Conservation (phyloP, 2,888 invertebrate genomes). For the Leptogaster cylindrica region DNA sequence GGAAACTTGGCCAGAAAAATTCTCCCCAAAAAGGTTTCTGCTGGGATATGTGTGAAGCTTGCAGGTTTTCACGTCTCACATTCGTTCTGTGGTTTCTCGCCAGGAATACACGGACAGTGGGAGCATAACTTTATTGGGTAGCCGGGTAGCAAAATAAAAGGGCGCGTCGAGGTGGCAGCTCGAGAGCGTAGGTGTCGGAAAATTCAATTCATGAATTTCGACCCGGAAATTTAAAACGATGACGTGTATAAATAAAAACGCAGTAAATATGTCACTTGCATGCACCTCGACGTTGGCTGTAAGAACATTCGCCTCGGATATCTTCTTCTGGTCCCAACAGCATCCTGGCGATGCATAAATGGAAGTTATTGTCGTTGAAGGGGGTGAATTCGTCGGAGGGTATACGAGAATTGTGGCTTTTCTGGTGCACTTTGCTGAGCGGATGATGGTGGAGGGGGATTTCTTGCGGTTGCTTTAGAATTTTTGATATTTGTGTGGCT, state of each 20-base stretch:
- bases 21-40: too few relatives aligned
- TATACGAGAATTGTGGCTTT: neutral
- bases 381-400: neutral
- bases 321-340: slow-evolving; percentile 3
- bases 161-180: slow-evolving; percentile 7
- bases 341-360: slow-evolving; percentile 6
- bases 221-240: slow-evolving; percentile 36
- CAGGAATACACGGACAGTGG: neutral
- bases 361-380: slow-evolving; percentile 8
- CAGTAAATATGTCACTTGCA: slow-evolving; percentile 35
- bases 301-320: slow-evolving; percentile 13
- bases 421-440: neutral
- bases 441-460: neutral
- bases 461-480: neutral
- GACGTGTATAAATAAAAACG: slow-evolving; percentile 35
- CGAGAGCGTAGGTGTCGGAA: slow-evolving; percentile 3
- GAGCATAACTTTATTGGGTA: neutral
- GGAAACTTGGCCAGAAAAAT: neutral
- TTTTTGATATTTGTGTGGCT: neutral
- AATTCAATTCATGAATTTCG: slow-evolving; percentile 34
- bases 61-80: neutral
- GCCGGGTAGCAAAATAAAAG: neutral
- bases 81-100: neutral
- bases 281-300: slow-evolving; percentile 1
- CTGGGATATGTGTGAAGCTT: too few relatives aligned